A percentile compares a stretch with the other conserved stretches of the same genome.
Evolutionary conservation across 2,113 vertebrate species (phyloP).

Genomic region (Bucco capensis): DNA sequence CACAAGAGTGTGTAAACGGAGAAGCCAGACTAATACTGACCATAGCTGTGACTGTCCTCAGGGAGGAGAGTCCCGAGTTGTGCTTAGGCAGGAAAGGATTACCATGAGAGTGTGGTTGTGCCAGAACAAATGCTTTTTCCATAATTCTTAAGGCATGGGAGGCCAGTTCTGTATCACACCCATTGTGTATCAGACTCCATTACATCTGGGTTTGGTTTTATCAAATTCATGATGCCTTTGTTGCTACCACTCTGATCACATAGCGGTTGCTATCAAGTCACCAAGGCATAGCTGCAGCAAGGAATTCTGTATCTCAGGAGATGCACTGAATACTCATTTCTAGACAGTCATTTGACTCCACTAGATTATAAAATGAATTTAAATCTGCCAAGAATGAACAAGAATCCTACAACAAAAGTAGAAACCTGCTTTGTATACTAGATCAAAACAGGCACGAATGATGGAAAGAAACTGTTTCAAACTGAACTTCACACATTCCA

Average conservation of each 20-base stretch:
- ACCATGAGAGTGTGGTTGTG: not conserved
- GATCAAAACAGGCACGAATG: slow-evolving; percentile 40
- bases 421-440: slow-evolving; percentile 51
- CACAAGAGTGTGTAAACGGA: not conserved
- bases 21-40: not conserved
- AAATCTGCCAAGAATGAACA: slow-evolving; percentile 18
- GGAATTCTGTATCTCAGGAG: not conserved
- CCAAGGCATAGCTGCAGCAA: not conserved
- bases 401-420: slow-evolving; percentile 16
- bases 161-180: not conserved
- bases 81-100: not conserved
- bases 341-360: not conserved
- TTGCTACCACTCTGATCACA: not conserved
- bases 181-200: not conserved
- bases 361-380: not conserved
- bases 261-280: not conserved
- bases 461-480: slow-evolving; percentile 55
- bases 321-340: slow-evolving; percentile 20
- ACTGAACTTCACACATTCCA: slow-evolving; percentile 64
- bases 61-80: not conserved
- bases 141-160: not conserved
- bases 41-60: not conserved
- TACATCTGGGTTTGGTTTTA: not conserved
- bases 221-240: not conserved
- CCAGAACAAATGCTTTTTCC: slow-evolving; percentile 8